Evolutionary conservation across 2,113 vertebrate species (phyloP).

Genomic region (Cichladusa arquata): DNA sequence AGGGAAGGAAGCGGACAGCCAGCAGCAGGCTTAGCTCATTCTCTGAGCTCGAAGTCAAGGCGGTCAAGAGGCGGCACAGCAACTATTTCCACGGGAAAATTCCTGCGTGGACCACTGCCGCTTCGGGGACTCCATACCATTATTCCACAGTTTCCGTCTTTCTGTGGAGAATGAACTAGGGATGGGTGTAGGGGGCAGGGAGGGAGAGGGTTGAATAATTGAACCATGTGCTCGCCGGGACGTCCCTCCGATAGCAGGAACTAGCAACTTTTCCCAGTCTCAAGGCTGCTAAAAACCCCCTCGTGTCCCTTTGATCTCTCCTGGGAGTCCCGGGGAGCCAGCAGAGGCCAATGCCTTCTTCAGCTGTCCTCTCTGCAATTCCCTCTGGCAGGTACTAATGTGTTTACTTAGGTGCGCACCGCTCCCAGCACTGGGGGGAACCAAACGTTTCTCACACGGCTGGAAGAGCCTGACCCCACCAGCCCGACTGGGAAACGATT

Average conservation of each 20-base stretch:
- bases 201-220: neutral
- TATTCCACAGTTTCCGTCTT: neutral
- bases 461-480: neutral
- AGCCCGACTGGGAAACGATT: neutral
- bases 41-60: neutral
- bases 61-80: no score
- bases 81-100: neutral
- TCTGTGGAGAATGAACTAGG: neutral
- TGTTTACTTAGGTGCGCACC: conserved; percentile 92
- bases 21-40: neutral
- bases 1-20: neutral
- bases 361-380: conserved; percentile 85
- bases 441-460: conserved; percentile 82
- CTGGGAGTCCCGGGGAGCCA: conserved; percentile 72
- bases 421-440: conserved; percentile 75
- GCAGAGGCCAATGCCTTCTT: conserved; percentile 88
- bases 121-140: neutral
- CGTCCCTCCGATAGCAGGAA: conserved; percentile 30
- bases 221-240: conserved; percentile 74
- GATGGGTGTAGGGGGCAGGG: neutral
- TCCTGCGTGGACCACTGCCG: neutral
- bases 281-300: conserved; percentile 68
- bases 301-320: conserved; percentile 83
- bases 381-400: conserved; percentile 78
- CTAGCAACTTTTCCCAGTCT: conserved; percentile 77